Conservation (phyloP, 1,140 invertebrate species). For the Drosophila nannoptera region DNA sequence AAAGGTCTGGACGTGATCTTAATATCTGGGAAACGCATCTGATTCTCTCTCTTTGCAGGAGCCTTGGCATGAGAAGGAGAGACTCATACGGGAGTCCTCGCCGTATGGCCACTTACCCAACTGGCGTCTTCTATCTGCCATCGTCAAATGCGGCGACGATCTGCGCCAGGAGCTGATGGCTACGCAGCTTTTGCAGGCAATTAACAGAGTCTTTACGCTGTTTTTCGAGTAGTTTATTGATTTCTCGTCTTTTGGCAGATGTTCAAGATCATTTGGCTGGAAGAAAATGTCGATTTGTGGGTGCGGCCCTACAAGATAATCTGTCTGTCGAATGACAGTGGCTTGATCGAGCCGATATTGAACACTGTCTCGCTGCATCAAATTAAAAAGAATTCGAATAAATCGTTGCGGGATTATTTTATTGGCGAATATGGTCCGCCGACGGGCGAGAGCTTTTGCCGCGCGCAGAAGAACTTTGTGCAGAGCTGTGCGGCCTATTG, state of each 20-base stretch:
- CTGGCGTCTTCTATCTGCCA: conserved; percentile 95
- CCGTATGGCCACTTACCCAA: conserved; percentile 95
- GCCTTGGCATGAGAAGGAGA: conserved; percentile 89
- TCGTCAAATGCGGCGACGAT: conserved; percentile 99
- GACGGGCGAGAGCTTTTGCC: conserved; percentile 92
- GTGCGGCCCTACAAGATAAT: conserved; percentile 89
- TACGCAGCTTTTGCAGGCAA: conserved; percentile 91
- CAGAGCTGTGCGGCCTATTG: conserved; percentile 99
- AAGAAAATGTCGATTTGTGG: conserved; percentile 94
- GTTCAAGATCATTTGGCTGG: conserved; percentile 95
- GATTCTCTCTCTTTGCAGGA: conserved; percentile 80
- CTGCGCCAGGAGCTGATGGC: conserved; percentile 97
- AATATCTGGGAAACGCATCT: no score
- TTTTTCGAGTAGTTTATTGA: not conserved
- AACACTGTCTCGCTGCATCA: conserved; percentile 99
- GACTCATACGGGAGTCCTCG: conserved; percentile 91
- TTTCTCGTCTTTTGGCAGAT: conserved; percentile 74
- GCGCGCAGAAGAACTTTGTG: conserved; percentile 97
- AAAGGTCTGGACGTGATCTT: conserved; percentile 80
- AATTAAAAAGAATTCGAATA: conserved; percentile 96
- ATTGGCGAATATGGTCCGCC: conserved; percentile 93
- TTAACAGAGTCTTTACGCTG: not conserved
- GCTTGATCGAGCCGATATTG: conserved; percentile 96
- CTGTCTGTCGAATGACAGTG: conserved; percentile 94
- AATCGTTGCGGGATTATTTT: conserved; percentile 95